These are phyloP conservation scores for Lacerta bilineata DNA, from an alignment of 2,797 vertebrate species.

Conservation along the genomic window DNA sequence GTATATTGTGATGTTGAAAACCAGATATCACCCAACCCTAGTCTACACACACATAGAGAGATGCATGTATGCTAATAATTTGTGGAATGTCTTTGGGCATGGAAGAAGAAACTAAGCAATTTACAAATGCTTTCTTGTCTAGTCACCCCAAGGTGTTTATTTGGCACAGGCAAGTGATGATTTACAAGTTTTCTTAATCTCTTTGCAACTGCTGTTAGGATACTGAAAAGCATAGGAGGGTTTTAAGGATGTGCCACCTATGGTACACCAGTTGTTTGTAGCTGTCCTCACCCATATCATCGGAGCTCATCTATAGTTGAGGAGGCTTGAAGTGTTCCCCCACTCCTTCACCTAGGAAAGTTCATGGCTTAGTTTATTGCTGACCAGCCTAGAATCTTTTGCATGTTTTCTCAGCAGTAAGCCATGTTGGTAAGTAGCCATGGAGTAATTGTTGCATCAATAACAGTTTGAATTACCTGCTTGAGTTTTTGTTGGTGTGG, in stretches of 20 bases:
- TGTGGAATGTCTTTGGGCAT: background rate
- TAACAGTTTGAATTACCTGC: background rate
- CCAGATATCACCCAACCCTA: background rate
- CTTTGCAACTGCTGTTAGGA: slow-evolving; percentile 4
- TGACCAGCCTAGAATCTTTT: background rate
- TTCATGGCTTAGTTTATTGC: background rate
- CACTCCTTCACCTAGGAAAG: background rate
- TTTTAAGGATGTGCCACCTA: background rate
- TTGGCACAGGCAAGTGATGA: background rate
- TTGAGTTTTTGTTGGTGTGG: background rate
- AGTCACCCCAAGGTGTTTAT: background rate
- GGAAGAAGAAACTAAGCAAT: background rate
- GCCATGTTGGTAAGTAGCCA: background rate
- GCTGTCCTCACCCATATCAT: background rate
- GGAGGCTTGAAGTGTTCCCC: background rate
- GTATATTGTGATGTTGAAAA: background rate
- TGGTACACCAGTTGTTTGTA: background rate
- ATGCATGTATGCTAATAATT: background rate
- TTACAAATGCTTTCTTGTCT: background rate
- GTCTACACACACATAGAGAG: too few species aligned
- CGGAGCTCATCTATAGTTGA: background rate
- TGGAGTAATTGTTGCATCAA: background rate
- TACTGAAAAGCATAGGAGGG: background rate
- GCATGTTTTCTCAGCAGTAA: background rate
- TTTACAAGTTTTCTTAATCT: slow-evolving; percentile 12